These are phyloP conservation scores for Tylochromis polylepis DNA, from an alignment of 2,113 vertebrate species.

Conservation along the genomic window DNA sequence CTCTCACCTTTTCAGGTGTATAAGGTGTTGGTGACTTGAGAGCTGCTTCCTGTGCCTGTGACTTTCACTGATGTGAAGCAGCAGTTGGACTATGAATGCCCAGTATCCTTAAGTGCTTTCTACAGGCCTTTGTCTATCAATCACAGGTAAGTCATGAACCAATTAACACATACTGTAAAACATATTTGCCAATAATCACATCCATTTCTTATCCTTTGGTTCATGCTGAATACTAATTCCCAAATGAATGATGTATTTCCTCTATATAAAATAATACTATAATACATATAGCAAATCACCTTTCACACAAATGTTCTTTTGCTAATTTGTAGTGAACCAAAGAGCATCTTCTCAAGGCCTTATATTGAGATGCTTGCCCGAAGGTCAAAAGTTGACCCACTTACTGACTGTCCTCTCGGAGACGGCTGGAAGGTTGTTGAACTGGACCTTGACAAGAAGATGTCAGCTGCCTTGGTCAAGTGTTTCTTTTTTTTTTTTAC, in stretches of 20 bases:
- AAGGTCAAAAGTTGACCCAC: conserved; percentile 64
- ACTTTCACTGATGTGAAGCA: conserved; percentile 58
- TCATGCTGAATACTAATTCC: neutral
- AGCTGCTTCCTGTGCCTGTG: conserved; percentile 59
- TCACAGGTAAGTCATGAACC: conserved; percentile 47
- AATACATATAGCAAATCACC: neutral
- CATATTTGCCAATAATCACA: neutral
- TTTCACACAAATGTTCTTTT: neutral
- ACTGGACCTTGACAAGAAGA: conserved; percentile 58
- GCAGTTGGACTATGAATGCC: conserved; percentile 66
- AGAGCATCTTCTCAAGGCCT: conserved; percentile 63
- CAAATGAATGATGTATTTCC: neutral
- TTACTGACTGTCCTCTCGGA: conserved; percentile 49
- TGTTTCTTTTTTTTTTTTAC: conserved; percentile 67
- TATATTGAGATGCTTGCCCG: conserved; percentile 64
- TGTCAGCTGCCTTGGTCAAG: conserved; percentile 59
- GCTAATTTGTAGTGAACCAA: conserved; percentile 59
- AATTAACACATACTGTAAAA: neutral
- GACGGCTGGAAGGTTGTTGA: conserved; percentile 62
- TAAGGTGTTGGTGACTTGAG: conserved; percentile 47
- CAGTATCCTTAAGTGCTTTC: conserved; percentile 62
- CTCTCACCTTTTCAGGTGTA: conserved; percentile 45
- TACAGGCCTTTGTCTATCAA: conserved; percentile 67
- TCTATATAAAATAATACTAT: neutral
- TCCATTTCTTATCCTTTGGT: neutral